phyloP scores from a whole-genome alignment of 37 sponge, comb jelly and placozoan genomes.

The Ephydatia muelleri region DNA sequence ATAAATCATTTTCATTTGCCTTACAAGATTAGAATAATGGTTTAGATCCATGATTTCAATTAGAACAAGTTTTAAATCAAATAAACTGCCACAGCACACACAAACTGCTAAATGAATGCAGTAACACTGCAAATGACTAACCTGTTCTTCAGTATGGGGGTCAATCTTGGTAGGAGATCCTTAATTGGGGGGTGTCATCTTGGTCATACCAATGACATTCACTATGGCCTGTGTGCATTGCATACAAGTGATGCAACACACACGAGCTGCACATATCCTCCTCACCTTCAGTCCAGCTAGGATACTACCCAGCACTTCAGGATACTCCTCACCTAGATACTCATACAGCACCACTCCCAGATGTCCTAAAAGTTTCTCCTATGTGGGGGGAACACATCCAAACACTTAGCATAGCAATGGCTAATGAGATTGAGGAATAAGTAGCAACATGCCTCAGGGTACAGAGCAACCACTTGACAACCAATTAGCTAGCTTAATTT shows the following conservation, averaged over 20 bases:
- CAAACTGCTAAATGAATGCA: too few species aligned
- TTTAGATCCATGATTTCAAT: background rate
- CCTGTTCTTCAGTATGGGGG: constrained; percentile 97
- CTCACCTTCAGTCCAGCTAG: constrained; percentile 90
- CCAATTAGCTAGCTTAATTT: too few species aligned
- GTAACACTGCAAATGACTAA: constrained; percentile 13
- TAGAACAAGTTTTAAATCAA: background rate
- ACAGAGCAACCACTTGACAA: too few species aligned
- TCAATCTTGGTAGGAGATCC: constrained; percentile 92
- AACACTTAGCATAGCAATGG: background rate
- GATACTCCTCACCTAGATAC: constrained; percentile 99
- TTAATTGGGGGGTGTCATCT: constrained; percentile 99
- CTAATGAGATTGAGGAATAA: background rate
- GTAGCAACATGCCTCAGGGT: too few species aligned
- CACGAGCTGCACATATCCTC: background rate
- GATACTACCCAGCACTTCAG: constrained; percentile 97
- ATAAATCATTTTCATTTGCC: too few species aligned
- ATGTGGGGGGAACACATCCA: background rate
- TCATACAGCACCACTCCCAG: constrained; percentile 97
- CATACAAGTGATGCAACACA: background rate
- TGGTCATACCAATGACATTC: constrained; percentile 99
- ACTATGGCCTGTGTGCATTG: constrained; percentile 80
- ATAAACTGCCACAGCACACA: background rate
- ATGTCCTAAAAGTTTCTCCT: constrained; percentile 96
- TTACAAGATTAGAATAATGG: too few species aligned